phyloP scores from a whole-genome alignment of 2,113 vertebrate genomes.

The Phalacrocorax pelagicus region DNA sequence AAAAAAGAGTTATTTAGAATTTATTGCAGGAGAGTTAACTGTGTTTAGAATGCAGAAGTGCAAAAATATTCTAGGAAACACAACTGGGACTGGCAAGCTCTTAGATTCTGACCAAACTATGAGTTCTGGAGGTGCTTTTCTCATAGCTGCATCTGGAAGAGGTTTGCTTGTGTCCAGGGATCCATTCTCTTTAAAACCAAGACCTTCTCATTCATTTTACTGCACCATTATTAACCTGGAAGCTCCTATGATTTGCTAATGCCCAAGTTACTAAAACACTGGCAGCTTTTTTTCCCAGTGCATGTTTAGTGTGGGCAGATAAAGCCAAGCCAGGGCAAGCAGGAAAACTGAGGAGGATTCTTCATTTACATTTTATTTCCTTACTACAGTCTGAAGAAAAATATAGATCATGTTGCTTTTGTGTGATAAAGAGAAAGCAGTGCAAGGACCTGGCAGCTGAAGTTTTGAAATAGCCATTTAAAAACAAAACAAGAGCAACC shows the following conservation, averaged over 20 bases:
- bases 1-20: background rate
- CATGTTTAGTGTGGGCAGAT: background rate
- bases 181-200: background rate
- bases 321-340: background rate
- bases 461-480: background rate
- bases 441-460: background rate
- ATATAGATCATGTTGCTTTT: background rate
- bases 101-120: background rate
- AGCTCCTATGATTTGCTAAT: background rate
- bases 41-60: background rate
- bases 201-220: background rate
- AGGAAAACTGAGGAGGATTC: background rate
- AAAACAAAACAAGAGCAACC: background rate
- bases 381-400: background rate
- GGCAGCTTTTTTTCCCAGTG: background rate
- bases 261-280: background rate
- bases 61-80: background rate
- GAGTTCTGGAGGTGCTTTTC: background rate
- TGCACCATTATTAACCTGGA: background rate
- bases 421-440: constrained; percentile 15
- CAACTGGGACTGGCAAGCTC: background rate
- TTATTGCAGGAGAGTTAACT: background rate
- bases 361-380: constrained; percentile 25
- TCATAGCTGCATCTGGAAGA: background rate
- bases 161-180: background rate